phyloP scores from a whole-genome alignment of 2,113 vertebrate genomes.

The Acanthisitta chloris region DNA sequence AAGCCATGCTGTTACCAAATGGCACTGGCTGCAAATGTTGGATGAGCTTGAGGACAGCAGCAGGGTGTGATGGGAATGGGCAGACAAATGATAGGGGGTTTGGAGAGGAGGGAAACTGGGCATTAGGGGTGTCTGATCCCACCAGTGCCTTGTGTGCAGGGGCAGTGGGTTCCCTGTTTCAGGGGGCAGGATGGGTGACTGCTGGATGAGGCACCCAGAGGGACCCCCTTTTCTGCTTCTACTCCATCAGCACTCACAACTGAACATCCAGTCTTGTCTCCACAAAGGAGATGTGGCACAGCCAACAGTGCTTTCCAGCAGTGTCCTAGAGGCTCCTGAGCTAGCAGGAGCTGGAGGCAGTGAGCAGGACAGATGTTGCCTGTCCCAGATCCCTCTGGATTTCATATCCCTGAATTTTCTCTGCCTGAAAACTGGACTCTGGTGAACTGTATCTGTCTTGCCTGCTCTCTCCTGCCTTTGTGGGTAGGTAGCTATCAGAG shows the following conservation, averaged over 20 bases:
- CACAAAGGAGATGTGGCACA: background rate
- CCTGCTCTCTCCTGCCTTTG: background rate
- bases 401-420: background rate
- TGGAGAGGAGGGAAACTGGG: background rate
- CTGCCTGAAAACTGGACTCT: background rate
- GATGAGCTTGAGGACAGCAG: background rate
- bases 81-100: background rate
- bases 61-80: fast-evolving
- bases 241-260: background rate
- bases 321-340: background rate
- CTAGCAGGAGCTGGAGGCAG: background rate
- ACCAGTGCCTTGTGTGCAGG: background rate
- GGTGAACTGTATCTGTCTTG: background rate
- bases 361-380: background rate
- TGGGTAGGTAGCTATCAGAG: background rate
- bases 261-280: background rate
- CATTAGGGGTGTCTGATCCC: fast-evolving
- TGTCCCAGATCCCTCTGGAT: background rate
- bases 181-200: background rate
- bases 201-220: background rate
- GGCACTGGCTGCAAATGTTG: background rate
- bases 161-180: background rate
- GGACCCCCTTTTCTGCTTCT: background rate
- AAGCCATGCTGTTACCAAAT: background rate
- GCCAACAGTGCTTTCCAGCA: background rate